Evolutionary conservation across 2,113 vertebrate genomes (phyloP).

Genomic region (Nicator chloris): DNA sequence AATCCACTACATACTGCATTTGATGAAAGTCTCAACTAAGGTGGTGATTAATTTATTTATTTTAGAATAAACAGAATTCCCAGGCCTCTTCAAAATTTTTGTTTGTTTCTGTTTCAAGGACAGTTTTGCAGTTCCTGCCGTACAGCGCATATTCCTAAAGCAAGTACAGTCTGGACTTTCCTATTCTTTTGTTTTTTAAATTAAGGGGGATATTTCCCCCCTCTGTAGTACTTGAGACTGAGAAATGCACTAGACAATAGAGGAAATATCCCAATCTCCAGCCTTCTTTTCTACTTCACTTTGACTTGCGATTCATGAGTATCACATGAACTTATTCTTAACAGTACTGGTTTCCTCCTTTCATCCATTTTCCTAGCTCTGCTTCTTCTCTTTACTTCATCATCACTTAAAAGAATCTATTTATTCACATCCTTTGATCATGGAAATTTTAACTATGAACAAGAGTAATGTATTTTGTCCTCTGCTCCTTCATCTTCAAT

Average conservation of each 20-base stretch:
- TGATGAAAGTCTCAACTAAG: neutral
- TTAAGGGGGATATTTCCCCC: neutral
- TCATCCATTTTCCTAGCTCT: neutral
- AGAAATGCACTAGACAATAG: slow-evolving; percentile 13
- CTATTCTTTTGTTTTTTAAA: neutral
- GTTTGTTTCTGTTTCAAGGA: neutral
- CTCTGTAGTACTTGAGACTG: neutral
- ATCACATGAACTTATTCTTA: neutral
- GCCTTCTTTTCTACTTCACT: slow-evolving; percentile 5
- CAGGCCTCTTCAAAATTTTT: neutral
- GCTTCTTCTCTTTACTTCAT: neutral
- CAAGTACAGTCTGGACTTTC: neutral
- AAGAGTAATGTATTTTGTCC: neutral
- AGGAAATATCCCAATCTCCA: neutral
- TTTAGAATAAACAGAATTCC: neutral
- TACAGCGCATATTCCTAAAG: neutral
- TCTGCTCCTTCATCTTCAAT: slow-evolving; percentile 25
- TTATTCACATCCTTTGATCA: neutral
- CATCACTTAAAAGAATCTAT: neutral
- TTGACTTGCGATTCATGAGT: neutral
- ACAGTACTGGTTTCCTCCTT: neutral
- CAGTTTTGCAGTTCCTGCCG: neutral
- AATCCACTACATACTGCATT: neutral
- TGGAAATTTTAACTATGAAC: neutral
- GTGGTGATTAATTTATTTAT: neutral